Evolutionary conservation across 1,140 invertebrate species (phyloP).

Genomic region (Macrobrachium rosenbergii): DNA sequence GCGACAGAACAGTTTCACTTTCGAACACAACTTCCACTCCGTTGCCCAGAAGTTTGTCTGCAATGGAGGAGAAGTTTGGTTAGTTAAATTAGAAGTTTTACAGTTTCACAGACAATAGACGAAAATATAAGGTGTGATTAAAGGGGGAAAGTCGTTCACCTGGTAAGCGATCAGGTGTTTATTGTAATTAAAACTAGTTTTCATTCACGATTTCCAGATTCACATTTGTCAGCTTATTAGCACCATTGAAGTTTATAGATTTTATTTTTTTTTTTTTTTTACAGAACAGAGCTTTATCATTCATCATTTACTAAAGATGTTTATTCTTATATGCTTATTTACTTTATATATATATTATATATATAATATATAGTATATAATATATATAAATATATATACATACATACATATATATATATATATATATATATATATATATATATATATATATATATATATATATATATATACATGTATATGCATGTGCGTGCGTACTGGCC

Average conservation of each 20-base stretch:
- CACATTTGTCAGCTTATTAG: background rate
- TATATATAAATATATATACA: background rate
- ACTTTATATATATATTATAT: too few relatives aligned
- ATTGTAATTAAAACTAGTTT: too few relatives aligned
- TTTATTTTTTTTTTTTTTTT: too few relatives aligned
- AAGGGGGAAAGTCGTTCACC: too few relatives aligned
- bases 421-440: background rate
- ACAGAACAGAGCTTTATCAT: too few relatives aligned
- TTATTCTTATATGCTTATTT: too few relatives aligned
- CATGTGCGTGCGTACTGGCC: background rate
- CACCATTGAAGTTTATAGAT: background rate
- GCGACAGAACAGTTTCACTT: conserved; percentile 3
- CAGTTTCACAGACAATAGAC: too few relatives aligned
- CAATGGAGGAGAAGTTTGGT: background rate
- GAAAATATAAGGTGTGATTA: too few relatives aligned
- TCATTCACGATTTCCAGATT: too few relatives aligned
- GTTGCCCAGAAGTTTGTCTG: conserved; percentile 49
- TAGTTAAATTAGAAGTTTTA: background rate
- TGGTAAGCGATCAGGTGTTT: too few relatives aligned
- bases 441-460: too few relatives aligned
- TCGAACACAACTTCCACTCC: conserved; percentile 40
- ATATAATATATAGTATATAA: background rate
- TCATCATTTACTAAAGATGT: too few relatives aligned
- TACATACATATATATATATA: background rate
- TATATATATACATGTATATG: background rate